Evolutionary conservation across 37 sponge, comb jelly and placozoan genomes (phyloP).

Genomic region (Tethya wilhelma): DNA sequence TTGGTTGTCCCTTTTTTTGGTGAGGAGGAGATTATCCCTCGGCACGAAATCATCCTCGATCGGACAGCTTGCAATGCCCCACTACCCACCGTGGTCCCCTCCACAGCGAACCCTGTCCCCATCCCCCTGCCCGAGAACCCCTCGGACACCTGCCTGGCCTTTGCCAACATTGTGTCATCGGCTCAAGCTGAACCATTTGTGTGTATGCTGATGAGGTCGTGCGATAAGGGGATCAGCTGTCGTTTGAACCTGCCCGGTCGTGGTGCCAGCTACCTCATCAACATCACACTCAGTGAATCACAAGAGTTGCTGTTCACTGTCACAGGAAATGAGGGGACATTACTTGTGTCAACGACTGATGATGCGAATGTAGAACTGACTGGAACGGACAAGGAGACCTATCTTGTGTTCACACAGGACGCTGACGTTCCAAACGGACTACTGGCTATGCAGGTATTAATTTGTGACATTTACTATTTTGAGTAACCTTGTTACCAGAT

Average conservation of each 20-base stretch:
- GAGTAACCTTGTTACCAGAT: too few relatives aligned
- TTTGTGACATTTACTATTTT: too few relatives aligned
- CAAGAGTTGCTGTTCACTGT: neutral
- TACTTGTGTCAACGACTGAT: neutral
- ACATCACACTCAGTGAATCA: neutral
- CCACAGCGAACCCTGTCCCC: neutral
- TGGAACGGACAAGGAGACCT: too few relatives aligned
- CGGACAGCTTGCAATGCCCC: slow-evolving; percentile 24
- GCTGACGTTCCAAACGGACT: too few relatives aligned
- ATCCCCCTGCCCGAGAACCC: neutral
- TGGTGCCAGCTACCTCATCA: neutral
- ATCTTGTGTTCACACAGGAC: neutral
- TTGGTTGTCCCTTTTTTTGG: neutral
- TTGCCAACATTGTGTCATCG: neutral
- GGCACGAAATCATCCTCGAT: slow-evolving; percentile 44
- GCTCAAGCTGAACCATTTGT: neutral
- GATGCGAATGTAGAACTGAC: neutral
- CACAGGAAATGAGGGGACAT: neutral
- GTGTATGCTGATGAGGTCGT: neutral
- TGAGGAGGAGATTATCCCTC: slow-evolving; percentile 2
- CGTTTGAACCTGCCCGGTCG: neutral
- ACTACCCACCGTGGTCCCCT: slow-evolving; percentile 1
- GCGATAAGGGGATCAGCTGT: slow-evolving; percentile 9
- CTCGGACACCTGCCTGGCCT: neutral
- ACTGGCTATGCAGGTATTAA: too few relatives aligned